A percentile compares a stretch with the other conserved stretches of the same genome.
These are phyloP conservation scores for Hydropsyche betteni DNA, from an alignment of 2,888 invertebrate genomes.

Conservation along the genomic window DNA sequence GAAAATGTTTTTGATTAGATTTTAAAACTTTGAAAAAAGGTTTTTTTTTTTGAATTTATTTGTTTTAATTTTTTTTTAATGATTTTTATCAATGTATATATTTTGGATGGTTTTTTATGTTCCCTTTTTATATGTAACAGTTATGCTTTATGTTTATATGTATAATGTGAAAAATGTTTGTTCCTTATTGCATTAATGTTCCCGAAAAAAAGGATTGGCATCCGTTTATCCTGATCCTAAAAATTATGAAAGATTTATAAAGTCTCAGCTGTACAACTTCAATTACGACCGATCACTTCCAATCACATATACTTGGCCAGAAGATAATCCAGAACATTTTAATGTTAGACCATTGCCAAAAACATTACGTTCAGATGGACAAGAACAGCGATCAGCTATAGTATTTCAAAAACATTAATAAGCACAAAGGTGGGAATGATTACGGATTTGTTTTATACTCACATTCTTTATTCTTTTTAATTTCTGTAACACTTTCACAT, in stretches of 20 bases:
- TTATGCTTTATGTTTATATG: constrained; percentile 9
- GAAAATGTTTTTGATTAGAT: too few species aligned
- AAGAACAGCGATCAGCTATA: constrained; percentile 48
- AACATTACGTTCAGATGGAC: constrained; percentile 47
- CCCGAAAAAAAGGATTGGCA: constrained; percentile 60
- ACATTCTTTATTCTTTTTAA: background rate
- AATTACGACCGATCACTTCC: constrained; percentile 65
- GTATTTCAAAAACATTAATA: constrained; percentile 48
- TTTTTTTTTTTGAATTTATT: too few species aligned
- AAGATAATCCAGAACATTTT: constrained; percentile 55
- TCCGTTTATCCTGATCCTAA: constrained; percentile 70
- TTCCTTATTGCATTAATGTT: constrained; percentile 4
- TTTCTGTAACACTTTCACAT: too few species aligned
- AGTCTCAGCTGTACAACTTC: constrained; percentile 64
- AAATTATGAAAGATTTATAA: constrained; percentile 64
- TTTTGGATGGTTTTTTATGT: too few species aligned
- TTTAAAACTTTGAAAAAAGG: too few species aligned
- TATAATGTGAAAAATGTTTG: background rate
- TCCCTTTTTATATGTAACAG: too few species aligned
- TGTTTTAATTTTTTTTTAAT: too few species aligned
- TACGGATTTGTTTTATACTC: background rate
- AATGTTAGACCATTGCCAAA: constrained; percentile 48
- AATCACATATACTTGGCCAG: constrained; percentile 62
- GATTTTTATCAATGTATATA: too few species aligned
- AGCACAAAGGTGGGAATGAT: constrained; percentile 33